phyloP scores from a whole-genome alignment of 2,113 vertebrate genomes.

The Chlorocebus sabaeus region DNA sequence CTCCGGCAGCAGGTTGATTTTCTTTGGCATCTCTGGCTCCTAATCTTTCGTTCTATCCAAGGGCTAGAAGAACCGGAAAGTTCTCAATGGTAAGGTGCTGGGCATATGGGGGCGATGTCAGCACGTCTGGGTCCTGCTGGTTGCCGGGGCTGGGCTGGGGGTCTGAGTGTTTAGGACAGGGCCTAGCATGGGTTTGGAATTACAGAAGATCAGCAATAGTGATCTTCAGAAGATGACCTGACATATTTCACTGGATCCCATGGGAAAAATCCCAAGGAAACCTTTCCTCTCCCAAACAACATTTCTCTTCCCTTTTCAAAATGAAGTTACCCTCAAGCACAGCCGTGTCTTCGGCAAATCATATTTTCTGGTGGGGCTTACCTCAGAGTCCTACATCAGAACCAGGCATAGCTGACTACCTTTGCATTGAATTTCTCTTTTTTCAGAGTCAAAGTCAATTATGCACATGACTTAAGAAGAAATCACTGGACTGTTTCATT shows the following conservation, averaged over 20 bases:
- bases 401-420: not conserved
- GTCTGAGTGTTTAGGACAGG: not conserved
- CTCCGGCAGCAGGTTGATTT: not conserved
- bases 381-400: not conserved
- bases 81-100: not conserved
- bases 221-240: not conserved
- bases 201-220: not conserved
- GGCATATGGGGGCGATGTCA: not conserved
- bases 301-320: not conserved
- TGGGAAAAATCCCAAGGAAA: not conserved
- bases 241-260: not conserved
- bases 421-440: conserved; percentile 1
- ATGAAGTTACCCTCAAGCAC: not conserved
- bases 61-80: not conserved
- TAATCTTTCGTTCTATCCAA: not conserved
- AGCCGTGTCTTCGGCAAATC: not conserved
- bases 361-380: not conserved
- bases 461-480: conserved; percentile 14
- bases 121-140: not conserved
- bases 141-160: not conserved
- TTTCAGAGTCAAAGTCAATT: not conserved
- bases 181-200: not conserved
- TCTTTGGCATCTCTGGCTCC: not conserved
- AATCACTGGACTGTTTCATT: conserved; percentile 3
- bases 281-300: not conserved